Conservation (phyloP, 2,888 invertebrate genomes). For the Lymantria monacha region DNA sequence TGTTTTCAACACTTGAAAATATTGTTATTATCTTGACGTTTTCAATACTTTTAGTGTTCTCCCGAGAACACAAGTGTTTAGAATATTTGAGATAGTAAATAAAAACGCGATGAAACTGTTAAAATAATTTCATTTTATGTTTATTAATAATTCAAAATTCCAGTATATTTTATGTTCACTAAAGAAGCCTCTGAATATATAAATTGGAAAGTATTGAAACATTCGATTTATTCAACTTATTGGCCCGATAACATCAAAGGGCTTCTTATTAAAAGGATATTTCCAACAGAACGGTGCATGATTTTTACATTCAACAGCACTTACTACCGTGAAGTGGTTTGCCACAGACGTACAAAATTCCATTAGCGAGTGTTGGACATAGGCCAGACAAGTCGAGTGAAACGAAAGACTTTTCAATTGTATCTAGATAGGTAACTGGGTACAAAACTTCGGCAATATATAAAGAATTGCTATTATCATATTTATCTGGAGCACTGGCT, state of each 20-base stretch:
- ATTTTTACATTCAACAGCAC: constrained; percentile 63
- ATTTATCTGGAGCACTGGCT: neutral
- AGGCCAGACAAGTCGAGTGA: constrained; percentile 51
- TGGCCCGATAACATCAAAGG: constrained; percentile 25
- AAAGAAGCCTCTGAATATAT: no score
- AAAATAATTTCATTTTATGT: no score
- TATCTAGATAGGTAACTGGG: neutral
- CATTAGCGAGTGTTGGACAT: constrained; percentile 73
- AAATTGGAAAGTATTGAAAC: neutral
- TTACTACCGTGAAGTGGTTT: constrained; percentile 55
- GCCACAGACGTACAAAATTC: constrained; percentile 69
- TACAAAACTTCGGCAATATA: neutral
- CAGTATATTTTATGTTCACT: no score
- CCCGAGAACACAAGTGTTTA: no score
- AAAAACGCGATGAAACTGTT: no score
- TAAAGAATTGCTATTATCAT: neutral
- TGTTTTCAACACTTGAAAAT: no score
- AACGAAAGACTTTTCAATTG: constrained; percentile 27
- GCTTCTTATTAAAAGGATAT: constrained; percentile 48
- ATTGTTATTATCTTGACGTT: no score
- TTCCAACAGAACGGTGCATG: constrained; percentile 55
- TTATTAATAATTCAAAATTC: no score
- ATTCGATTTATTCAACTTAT: constrained; percentile 20
- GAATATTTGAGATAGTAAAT: no score
- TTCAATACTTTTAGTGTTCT: no score